Conservation (phyloP, 2,888 invertebrate species). For the Philonicus albiceps region DNA sequence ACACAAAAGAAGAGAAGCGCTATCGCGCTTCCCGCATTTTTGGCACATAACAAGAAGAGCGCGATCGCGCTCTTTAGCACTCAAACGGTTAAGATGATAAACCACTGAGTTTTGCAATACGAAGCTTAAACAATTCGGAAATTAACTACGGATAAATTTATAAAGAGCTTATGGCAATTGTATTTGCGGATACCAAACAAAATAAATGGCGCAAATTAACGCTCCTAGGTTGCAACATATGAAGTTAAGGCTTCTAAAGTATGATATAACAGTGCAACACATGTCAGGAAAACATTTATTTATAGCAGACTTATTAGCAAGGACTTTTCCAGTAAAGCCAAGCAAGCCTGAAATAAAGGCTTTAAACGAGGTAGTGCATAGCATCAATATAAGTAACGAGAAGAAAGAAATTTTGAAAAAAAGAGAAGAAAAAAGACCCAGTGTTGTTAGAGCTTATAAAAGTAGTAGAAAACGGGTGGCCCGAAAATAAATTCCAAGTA, state of each 20-base stretch:
- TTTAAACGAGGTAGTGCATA: constrained; percentile 44
- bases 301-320: constrained; percentile 45
- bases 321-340: not conserved
- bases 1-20: no score
- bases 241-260: no score
- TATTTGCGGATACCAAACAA: constrained; percentile 48
- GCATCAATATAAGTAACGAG: constrained; percentile 46
- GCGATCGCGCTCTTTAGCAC: no score
- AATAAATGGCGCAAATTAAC: no score
- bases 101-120: no score
- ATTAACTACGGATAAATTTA: constrained; percentile 47
- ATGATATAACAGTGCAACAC: constrained; percentile 36
- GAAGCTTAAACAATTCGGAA: no score
- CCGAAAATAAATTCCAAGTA: not conserved
- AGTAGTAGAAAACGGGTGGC: constrained; percentile 5
- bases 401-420: constrained; percentile 23
- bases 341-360: constrained; percentile 42
- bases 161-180: constrained; percentile 47
- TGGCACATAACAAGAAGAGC: no score
- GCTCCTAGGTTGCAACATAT: no score
- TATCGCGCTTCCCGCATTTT: no score
- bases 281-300: constrained; percentile 49
- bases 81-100: no score
- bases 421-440: constrained; percentile 40
- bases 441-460: constrained; percentile 12